These are phyloP conservation scores for Cyphomyrus discorhynchus DNA, from an alignment of 2,113 vertebrate species.

Conservation along the genomic window DNA sequence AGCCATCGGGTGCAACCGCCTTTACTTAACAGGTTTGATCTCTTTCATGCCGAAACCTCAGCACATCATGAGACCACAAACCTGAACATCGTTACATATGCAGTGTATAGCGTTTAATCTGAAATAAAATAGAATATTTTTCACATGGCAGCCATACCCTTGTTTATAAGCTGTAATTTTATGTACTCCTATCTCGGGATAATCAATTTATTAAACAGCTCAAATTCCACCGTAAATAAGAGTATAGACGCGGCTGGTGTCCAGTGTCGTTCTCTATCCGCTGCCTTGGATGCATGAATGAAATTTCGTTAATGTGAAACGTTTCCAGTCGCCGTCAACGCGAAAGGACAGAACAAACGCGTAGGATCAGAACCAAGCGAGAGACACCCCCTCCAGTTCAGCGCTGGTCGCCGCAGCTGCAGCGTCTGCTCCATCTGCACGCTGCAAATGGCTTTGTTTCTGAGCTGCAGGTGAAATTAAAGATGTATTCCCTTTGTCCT, in stretches of 20 bases:
- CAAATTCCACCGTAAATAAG: not conserved
- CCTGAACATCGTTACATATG: not conserved
- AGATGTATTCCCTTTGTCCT: not conserved
- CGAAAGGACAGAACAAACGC: not conserved
- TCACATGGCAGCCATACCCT: not conserved
- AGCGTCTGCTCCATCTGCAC: not conserved
- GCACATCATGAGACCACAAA: not conserved
- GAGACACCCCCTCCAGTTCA: not conserved
- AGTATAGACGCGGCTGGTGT: not conserved
- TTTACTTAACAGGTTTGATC: not conserved
- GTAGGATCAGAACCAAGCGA: not conserved
- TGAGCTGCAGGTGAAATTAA: not conserved
- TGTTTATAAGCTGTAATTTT: not conserved
- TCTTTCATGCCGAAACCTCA: not conserved
- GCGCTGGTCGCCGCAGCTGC: not conserved
- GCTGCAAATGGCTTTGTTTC: not conserved
- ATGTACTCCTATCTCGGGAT: not conserved
- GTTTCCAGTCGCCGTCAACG: not conserved
- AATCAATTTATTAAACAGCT: not conserved
- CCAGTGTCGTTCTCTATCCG: not conserved
- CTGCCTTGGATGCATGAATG: not conserved
- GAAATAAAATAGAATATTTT: not conserved
- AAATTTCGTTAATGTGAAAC: not conserved
- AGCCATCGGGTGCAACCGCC: not conserved
- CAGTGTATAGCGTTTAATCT: not conserved